These are phyloP conservation scores for Oxyteleia sp. DNA, from an alignment of 2,888 invertebrate genomes.

Conservation along the genomic window DNA sequence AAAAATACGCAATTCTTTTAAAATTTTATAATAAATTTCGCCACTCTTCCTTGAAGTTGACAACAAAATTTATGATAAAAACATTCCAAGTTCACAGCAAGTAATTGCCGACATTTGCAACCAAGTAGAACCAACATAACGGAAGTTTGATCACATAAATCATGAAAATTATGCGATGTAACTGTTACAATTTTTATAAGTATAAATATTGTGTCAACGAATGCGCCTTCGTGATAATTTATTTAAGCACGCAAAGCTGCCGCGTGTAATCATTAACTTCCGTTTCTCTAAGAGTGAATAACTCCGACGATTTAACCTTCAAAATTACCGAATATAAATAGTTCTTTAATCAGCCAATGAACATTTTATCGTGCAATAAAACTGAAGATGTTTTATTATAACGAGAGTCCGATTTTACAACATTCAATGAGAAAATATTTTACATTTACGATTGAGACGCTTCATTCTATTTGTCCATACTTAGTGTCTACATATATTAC, in stretches of 20 bases:
- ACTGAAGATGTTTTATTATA: too few relatives aligned
- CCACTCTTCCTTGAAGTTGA: constrained; percentile 20
- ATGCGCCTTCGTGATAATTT: constrained; percentile 21
- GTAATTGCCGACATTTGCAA: constrained; percentile 37
- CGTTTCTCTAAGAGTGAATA: neutral
- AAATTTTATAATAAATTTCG: constrained; percentile 16
- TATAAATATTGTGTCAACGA: constrained; percentile 22
- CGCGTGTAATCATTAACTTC: neutral
- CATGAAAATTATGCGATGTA: constrained; percentile 37
- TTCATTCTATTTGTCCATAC: too few relatives aligned
- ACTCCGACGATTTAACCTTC: neutral
- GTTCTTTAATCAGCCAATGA: neutral
- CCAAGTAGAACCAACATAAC: constrained; percentile 30
- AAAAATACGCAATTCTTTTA: neutral
- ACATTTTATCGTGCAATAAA: too few relatives aligned
- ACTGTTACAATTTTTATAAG: constrained; percentile 30
- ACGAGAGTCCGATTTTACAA: too few relatives aligned
- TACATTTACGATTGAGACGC: too few relatives aligned
- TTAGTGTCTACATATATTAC: too few relatives aligned
- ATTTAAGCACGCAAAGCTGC: constrained; percentile 6
- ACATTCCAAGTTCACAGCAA: constrained; percentile 41
- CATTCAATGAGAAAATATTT: too few relatives aligned
- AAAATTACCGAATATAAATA: neutral
- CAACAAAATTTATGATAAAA: constrained; percentile 30
- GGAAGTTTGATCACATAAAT: constrained; percentile 45